Evolutionary conservation across 2,888 invertebrate species (phyloP).

Genomic region (Drosophila diplacantha): DNA sequence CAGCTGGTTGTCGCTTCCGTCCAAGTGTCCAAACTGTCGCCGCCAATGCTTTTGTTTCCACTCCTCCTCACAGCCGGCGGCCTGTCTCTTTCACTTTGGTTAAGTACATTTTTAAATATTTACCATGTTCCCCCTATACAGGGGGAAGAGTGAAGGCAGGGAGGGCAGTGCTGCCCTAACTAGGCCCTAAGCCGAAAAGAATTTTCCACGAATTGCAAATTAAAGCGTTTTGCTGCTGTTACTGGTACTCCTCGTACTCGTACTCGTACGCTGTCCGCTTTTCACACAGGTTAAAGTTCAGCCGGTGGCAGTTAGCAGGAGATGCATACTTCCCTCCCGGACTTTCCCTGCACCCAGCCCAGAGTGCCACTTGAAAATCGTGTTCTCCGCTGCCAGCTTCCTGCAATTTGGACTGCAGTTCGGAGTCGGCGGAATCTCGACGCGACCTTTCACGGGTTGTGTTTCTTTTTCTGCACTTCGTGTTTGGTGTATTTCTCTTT

Average conservation of each 20-base stretch:
- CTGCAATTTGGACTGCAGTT: constrained; percentile 48
- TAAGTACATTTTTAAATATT: constrained; percentile 71
- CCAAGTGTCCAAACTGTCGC: constrained; percentile 64
- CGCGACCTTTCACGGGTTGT: constrained; percentile 48
- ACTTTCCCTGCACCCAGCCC: constrained; percentile 20
- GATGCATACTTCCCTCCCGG: constrained; percentile 12
- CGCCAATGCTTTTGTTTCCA: constrained; percentile 51
- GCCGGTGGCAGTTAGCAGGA: constrained; percentile 56
- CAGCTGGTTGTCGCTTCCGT: constrained; percentile 68
- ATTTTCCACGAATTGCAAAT: constrained; percentile 75
- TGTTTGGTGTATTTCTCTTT: constrained; percentile 31
- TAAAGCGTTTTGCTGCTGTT: constrained; percentile 59
- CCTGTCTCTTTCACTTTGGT: constrained; percentile 69
- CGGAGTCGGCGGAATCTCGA: constrained; percentile 30
- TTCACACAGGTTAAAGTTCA: constrained; percentile 65
- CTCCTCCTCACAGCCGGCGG: constrained; percentile 8
- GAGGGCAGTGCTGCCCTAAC: constrained; percentile 40
- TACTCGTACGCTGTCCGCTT: constrained; percentile 21
- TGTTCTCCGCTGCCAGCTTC: constrained; percentile 58
- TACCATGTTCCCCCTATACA: constrained; percentile 50
- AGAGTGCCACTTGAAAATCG: constrained; percentile 58
- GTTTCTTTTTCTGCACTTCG: constrained; percentile 33
- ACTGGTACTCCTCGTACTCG: constrained; percentile 3
- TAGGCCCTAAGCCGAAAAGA: constrained; percentile 54
- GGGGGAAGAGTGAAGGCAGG: constrained; percentile 37